Percentiles rank a stretch among this genome's conserved stretches.
phyloP scores from a whole-genome alignment of 1,140 invertebrate genomes.

The Plodia interpunctella region DNA sequence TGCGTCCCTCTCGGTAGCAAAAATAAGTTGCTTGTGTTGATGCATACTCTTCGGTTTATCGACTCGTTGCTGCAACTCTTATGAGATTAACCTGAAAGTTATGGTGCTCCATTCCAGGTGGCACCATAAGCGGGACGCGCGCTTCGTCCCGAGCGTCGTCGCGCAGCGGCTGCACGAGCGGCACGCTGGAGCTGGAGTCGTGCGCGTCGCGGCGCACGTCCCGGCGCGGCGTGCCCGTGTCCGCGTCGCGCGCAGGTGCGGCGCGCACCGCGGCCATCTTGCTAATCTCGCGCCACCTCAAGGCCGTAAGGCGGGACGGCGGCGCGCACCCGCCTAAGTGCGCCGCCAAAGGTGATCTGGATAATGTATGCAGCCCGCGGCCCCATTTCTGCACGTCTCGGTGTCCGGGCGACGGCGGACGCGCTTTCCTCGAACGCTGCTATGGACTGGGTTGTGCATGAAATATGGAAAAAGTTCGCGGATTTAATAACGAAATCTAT shows the following conservation, averaged over 20 bases:
- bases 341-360: conserved; percentile 76
- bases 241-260: conserved; percentile 90
- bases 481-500: too few relatives aligned
- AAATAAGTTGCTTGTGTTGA: too few relatives aligned
- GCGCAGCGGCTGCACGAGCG: conserved; percentile 79
- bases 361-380: conserved; percentile 71
- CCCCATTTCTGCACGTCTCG: conserved; percentile 76
- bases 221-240: conserved; percentile 80
- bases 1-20: too few relatives aligned
- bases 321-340: conserved; percentile 73
- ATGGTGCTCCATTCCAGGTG: conserved; percentile 35
- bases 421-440: conserved; percentile 40
- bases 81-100: too few relatives aligned
- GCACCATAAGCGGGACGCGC: conserved; percentile 79
- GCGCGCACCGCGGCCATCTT: conserved; percentile 92
- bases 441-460: not conserved
- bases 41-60: too few relatives aligned
- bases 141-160: conserved; percentile 81
- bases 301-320: conserved; percentile 74
- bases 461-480: not conserved
- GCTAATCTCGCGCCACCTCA: conserved; percentile 91
- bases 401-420: conserved; percentile 52
- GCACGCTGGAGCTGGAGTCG: conserved; percentile 75
- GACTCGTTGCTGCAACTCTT: too few relatives aligned
- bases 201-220: conserved; percentile 79